Base-by-base conservation (phyloP, 2,113 vertebrate species). In the Calypte anna region DNA sequence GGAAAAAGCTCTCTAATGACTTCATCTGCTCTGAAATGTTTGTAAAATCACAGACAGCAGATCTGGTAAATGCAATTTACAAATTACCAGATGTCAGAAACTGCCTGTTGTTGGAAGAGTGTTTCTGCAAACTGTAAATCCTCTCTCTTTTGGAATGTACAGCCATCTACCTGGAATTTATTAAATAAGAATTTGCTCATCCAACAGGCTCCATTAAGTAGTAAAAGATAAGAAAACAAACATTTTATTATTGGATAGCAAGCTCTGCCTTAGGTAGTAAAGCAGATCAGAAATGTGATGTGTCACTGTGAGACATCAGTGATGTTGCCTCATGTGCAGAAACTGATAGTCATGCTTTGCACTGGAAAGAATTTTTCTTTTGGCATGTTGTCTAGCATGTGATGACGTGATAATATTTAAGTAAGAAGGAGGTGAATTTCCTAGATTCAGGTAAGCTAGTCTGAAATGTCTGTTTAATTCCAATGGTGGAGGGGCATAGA, bases 361-460 rank as follows among this genome's bases (percentile, higher is more conserved):
- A 76, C 66, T 86, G 73, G 46, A 78, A 82, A 72, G n/a, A 46
- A 31, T 73, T 93, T 64, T 86, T 72, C 25, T 64, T 28, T 43
- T 67, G 40, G 19, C 51, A 77, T 90, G 61, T 53, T 88, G 87
- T 95, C 82, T 75, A n/a, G 68, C 93, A 93, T 88, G 94, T 94
- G 95, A 83, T 43, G 27, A 63, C 95, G 93, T 84, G 54, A 62
- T 73, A 90, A 61, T 43, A 84, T 31, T 83, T 81, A 83, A 83
- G 44, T 30, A 72, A 81, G 0, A 12, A 70, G 14, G 22, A 93
- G 40, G 20, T 82, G 9, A 75, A 86, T 90, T 77, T 88, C 86
- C 80, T 88, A 72, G 54, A 78, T 72, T 53, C 86, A 86, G 61
- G 61, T 90, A 86, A 85, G 55, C 11, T 50, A 57, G 33, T 30